A percentile compares a stretch with the other conserved stretches of the same genome.
phyloP scores from a whole-genome alignment of 2,113 vertebrate species.

The Sinosuthora webbiana region DNA sequence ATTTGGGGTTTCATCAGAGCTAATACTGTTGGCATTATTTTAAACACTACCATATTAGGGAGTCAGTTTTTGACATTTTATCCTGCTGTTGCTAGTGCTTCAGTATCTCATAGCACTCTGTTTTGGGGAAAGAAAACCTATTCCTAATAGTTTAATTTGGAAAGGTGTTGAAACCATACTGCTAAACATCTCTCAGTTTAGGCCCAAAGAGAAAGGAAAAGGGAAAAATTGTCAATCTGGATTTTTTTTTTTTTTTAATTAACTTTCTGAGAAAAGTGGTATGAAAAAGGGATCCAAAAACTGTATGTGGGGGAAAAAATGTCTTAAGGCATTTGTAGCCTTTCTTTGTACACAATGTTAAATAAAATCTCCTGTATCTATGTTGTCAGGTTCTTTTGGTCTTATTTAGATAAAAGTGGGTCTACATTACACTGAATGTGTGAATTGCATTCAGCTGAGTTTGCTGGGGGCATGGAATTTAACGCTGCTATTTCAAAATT shows the following conservation, averaged over 20 bases:
- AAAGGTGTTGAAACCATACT: not conserved
- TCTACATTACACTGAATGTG: not conserved
- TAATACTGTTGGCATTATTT: slow-evolving; percentile 6
- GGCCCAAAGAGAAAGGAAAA: not conserved
- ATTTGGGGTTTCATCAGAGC: slow-evolving; percentile 12
- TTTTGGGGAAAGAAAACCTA: not conserved
- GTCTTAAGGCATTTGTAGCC: slow-evolving; percentile 71
- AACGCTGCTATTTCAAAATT: not conserved
- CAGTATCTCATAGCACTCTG: not conserved
- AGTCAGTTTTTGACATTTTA: slow-evolving; percentile 8
- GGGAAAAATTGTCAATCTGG: not conserved
- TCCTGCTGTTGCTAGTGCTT: slow-evolving; percentile 17
- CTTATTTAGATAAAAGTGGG: slow-evolving; percentile 11
- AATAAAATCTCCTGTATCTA: slow-evolving; percentile 76
- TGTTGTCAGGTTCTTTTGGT: slow-evolving; percentile 24
- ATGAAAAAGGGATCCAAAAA: slow-evolving; percentile 65
- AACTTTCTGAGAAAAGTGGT: slow-evolving; percentile 52
- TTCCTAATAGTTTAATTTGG: not conserved
- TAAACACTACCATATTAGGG: not conserved
- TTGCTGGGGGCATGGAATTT: not conserved
- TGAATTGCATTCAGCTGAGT: not conserved
- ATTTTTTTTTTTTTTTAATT: not conserved
- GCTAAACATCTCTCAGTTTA: not conserved
- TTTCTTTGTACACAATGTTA: slow-evolving; percentile 78
- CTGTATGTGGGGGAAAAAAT: slow-evolving; percentile 46